Base-by-base conservation (phyloP, 2,113 vertebrate species). In the Prochilodus magdalenae region DNA sequence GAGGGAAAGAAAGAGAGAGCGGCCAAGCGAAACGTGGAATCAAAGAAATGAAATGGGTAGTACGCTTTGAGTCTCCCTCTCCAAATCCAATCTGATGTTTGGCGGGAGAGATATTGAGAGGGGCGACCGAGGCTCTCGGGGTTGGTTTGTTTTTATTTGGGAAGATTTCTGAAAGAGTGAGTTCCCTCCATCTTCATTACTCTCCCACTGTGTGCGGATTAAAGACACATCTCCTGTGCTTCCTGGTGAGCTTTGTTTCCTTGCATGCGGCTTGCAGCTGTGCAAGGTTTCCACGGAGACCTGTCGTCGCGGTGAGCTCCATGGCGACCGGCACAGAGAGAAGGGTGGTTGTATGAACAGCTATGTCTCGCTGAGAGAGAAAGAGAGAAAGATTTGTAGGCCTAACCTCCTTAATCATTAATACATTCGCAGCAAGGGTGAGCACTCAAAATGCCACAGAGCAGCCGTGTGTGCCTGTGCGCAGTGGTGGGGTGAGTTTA, bases 211-310 rank as follows among this genome's bases (percentile, higher is more conserved):
- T 47, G 81, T 72, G 49, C 62, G 62, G 73, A 83, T 73, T 79
- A 83, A 79, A 67, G 82, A 49, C 70, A 71, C 70, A 73, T 74
- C 33, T 33, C 73, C 73, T 44, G 73, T 24, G 5, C 27, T 26
- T 74, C 51, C 73, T 60, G 20, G 72, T 72, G 51, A 75, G 49
- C 74, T 82, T 69, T 59, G 74, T 73, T 85, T 81, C 69, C 60
- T 60, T 44, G 73, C 53, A 66, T 53, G n/a, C 15, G 40, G 75
- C 84, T 82, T 44, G 53, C 62, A 80, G 72, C 72, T 80, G 80
- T 73, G 60, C 77, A 59, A 60, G 36, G 84, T 86, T 83, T 86
- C 84, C 84, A 86, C 77, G 77, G 84, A 71, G 81, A 86, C 73
- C 29, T 80, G 78, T 70, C 73, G 47, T 73, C 22, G 80, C 71